These are phyloP conservation scores for Drosophila nr. medialis DNA, from an alignment of 2,888 invertebrate genomes.

Conservation along the genomic window DNA sequence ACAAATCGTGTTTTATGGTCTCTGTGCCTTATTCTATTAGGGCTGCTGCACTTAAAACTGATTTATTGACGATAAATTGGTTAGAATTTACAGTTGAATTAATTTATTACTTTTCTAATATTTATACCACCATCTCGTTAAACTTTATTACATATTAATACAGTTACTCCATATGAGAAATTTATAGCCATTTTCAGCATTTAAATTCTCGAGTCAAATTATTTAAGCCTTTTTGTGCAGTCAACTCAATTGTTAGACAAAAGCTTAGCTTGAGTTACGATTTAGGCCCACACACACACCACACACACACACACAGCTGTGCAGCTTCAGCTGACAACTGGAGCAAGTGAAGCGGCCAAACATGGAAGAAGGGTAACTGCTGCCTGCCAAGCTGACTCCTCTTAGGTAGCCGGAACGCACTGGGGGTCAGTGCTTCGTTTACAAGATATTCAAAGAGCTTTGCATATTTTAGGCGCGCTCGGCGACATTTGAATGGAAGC, in stretches of 20 bases:
- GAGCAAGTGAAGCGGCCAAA: constrained; percentile 57
- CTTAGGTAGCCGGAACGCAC: constrained; percentile 37
- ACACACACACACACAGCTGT: background rate
- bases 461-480: constrained; percentile 75
- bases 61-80: background rate
- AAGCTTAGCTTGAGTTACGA: constrained; percentile 49
- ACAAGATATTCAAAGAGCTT: constrained; percentile 74
- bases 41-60: background rate
- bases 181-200: background rate
- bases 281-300: constrained; percentile 53
- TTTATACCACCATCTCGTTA: background rate
- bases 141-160: background rate
- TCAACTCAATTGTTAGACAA: constrained; percentile 23
- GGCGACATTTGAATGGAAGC: constrained; percentile 76
- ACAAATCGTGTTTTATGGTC: background rate
- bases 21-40: background rate
- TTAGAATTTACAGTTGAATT: background rate
- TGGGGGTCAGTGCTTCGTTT: constrained; percentile 74
- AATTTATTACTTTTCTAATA: background rate
- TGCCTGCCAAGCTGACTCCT: constrained; percentile 5
- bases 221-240: constrained; percentile 21
- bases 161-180: background rate
- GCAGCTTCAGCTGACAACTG: constrained; percentile 52
- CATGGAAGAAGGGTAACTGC: constrained; percentile 23
- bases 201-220: background rate